A percentile compares a stretch with the other conserved stretches of the same genome.
These are phyloP conservation scores for Spodoptera frugiperda DNA, from an alignment of 1,140 invertebrate genomes.

Conservation along the genomic window DNA sequence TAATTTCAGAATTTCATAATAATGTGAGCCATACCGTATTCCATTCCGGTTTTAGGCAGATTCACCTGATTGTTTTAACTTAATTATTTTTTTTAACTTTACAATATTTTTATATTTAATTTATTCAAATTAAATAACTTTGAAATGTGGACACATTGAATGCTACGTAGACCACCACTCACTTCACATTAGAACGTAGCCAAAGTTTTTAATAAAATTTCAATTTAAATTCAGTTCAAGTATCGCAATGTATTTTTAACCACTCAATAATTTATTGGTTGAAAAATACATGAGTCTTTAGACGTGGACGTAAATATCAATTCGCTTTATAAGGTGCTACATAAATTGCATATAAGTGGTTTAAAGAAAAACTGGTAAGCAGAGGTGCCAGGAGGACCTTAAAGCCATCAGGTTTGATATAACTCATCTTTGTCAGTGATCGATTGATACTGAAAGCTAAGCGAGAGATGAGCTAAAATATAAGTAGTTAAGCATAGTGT, in stretches of 20 bases:
- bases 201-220: background rate
- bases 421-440: conserved; percentile 7
- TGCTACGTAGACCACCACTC: background rate
- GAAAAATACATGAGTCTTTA: conserved; percentile 33
- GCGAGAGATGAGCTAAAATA: background rate
- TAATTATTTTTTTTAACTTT: too few relatives aligned
- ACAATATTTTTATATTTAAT: too few relatives aligned
- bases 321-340: conserved; percentile 12
- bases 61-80: too few relatives aligned
- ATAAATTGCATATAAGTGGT: conserved; percentile 25
- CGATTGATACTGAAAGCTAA: background rate
- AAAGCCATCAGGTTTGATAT: background rate
- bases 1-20: too few relatives aligned
- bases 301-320: conserved; percentile 30
- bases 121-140: too few relatives aligned
- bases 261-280: conserved; percentile 34
- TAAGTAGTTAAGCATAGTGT: too few relatives aligned
- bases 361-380: conserved; percentile 33
- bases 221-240: conserved; percentile 17
- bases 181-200: background rate
- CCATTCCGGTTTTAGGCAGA: too few relatives aligned
- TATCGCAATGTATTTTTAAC: conserved; percentile 35
- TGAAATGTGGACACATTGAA: too few relatives aligned
- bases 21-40: too few relatives aligned
- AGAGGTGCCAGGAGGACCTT: background rate